Conservation (phyloP, 2,888 invertebrate genomes). For the Folsomia candida region DNA sequence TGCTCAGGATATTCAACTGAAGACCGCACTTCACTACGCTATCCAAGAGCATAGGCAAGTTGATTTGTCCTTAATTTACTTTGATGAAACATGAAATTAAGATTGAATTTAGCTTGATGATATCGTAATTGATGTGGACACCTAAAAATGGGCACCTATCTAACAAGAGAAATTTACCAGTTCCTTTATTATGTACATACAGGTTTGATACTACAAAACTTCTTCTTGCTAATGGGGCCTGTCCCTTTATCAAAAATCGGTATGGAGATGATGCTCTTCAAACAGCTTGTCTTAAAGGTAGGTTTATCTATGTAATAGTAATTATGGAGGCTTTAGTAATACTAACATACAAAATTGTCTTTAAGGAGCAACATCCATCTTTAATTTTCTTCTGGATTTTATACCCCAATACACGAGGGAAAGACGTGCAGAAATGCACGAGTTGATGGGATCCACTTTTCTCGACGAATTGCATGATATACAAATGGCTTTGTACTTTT, state of each 20-base stretch:
- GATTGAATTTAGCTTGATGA: no score
- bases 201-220: constrained; percentile 77
- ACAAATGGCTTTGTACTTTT: constrained; percentile 61
- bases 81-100: no score
- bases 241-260: constrained; percentile 71
- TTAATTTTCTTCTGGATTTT: constrained; percentile 66
- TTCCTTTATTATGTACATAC: no score
- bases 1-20: constrained; percentile 82
- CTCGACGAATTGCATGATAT: constrained; percentile 65
- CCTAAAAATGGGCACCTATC: no score
- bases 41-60: constrained; percentile 66
- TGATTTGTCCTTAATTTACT: no score
- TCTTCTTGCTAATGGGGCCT: constrained; percentile 74
- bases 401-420: constrained; percentile 62
- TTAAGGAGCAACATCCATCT: constrained; percentile 67
- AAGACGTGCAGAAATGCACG: constrained; percentile 78
- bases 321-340: not conserved
- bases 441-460: constrained; percentile 82
- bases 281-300: constrained; percentile 74
- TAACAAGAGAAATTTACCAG: no score
- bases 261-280: constrained; percentile 86
- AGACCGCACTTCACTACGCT: constrained; percentile 91
- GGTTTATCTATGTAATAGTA: constrained; percentile 45
- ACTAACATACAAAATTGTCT: constrained; percentile 52
- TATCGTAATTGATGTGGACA: no score